Evolutionary conservation across 2,888 invertebrate genomes (phyloP).

Genomic region (Trachelus stipa): DNA sequence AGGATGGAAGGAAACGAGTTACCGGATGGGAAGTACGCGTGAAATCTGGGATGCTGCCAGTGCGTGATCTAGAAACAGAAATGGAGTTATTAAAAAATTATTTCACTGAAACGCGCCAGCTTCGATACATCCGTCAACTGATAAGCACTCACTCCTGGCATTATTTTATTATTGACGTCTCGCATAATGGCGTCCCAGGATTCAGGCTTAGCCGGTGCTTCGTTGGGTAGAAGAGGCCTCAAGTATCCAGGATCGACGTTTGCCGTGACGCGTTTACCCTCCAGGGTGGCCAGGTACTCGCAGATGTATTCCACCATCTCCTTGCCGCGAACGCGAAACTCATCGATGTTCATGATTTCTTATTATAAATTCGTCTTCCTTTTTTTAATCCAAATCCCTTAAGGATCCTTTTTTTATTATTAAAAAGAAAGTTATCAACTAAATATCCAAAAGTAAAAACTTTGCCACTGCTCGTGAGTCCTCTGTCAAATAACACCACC

Average conservation of each 20-base stretch:
- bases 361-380: neutral
- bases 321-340: conserved; percentile 87
- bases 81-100: neutral
- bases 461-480: neutral
- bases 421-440: neutral
- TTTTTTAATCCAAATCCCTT: neutral
- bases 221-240: conserved; percentile 79
- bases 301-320: conserved; percentile 98
- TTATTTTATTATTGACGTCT: conserved; percentile 91
- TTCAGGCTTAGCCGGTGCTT: conserved; percentile 87
- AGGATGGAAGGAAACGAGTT: conserved; percentile 97
- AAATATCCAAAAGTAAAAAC: neutral
- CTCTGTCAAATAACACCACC: neutral
- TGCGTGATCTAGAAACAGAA: conserved; percentile 74
- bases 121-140: neutral
- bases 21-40: conserved; percentile 98
- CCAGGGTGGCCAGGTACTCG: conserved; percentile 85
- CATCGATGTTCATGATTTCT: conserved; percentile 83
- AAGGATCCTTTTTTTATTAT: neutral
- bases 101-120: neutral
- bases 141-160: conserved; percentile 80
- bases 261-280: conserved; percentile 85
- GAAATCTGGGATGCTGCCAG: conserved; percentile 99
- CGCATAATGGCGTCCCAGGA: conserved; percentile 89
- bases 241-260: conserved; percentile 93